These are phyloP conservation scores for Philhelius pedissequus DNA, from an alignment of 2,888 invertebrate genomes.

Conservation along the genomic window DNA sequence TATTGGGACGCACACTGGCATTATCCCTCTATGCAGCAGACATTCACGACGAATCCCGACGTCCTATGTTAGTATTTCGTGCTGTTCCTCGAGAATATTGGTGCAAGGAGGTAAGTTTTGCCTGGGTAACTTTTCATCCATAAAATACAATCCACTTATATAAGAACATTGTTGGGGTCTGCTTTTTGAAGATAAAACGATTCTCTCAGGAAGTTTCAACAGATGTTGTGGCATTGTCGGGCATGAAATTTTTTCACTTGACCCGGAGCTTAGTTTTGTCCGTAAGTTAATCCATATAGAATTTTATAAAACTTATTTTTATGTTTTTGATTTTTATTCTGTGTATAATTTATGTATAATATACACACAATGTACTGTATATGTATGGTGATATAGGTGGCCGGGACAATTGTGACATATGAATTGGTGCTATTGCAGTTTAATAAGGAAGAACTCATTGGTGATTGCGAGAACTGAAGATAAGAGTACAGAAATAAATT, in stretches of 20 bases:
- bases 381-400: conserved; percentile 77
- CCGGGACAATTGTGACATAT: conserved; percentile 82
- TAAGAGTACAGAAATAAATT: neutral
- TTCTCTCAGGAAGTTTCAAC: conserved; percentile 77
- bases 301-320: neutral
- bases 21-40: conserved; percentile 81
- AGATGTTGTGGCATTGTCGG: conserved; percentile 76
- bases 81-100: conserved; percentile 78
- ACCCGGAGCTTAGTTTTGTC: conserved; percentile 76
- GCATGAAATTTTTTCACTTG: conserved; percentile 77
- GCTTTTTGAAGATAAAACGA: conserved; percentile 74
- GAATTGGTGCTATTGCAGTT: conserved; percentile 82
- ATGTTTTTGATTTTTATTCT: neutral
- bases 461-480: conserved; percentile 15
- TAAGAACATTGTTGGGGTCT: conserved; percentile 38
- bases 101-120: conserved; percentile 77
- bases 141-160: neutral
- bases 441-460: conserved; percentile 59
- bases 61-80: conserved; percentile 78
- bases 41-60: conserved; percentile 80
- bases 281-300: conserved; percentile 69
- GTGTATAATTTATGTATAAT: neutral
- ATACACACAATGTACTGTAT: no score
- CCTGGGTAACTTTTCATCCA: neutral
- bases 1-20: conserved; percentile 80